Evolutionary conservation across 2,113 vertebrate genomes (phyloP), one percentile per base, ranked within the genome.

Genomic region (Gadus macrocephalus): DNA sequence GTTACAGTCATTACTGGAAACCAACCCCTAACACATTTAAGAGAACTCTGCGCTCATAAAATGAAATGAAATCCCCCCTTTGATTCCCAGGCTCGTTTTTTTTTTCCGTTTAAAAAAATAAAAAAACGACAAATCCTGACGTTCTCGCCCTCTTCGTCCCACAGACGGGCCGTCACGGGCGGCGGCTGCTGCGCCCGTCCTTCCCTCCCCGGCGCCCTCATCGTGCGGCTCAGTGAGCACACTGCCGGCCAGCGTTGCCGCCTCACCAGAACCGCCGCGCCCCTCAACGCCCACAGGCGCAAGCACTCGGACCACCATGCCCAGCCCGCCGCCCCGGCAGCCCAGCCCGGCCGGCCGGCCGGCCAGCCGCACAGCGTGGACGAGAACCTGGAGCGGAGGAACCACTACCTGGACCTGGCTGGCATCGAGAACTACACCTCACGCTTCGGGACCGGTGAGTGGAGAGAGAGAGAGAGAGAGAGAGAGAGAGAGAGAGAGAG

Each of bases 341-440:
- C 91, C 42, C 84, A 96, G 95, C 92, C 89, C 91, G 15, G 2
- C 42, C 42, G 2, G 12, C 0, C 8, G 93, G 91, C 38, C 84
- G 96, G 95, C 92, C 94, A 94, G 81, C 94, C 93, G 81, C 94
- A 96, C 73, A 96, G 95, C 31, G 95, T 99, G 71, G 96, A 99
- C 72, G 97, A 99, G 92, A 99, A 99, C 90, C 95, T 97, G 67
- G 97, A 99, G 90, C 95, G 97, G 88, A 95, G 97, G 93, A 99
- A 98, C 94, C 97, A 99, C 94, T 98, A 98, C 84, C 92, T 99
- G 89, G 97, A 99, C 89, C 94, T 99, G 82, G 97, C 97, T 17
- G 97, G 96, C 83, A 98, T 98, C 71, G 97, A 99, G 86, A 98
- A 99, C 92, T 99, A 98, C 87, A 96, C 96, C 0, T 98, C 96